Conservation (phyloP, 1,140 invertebrate species). For the Trichonephila clavata region DNA sequence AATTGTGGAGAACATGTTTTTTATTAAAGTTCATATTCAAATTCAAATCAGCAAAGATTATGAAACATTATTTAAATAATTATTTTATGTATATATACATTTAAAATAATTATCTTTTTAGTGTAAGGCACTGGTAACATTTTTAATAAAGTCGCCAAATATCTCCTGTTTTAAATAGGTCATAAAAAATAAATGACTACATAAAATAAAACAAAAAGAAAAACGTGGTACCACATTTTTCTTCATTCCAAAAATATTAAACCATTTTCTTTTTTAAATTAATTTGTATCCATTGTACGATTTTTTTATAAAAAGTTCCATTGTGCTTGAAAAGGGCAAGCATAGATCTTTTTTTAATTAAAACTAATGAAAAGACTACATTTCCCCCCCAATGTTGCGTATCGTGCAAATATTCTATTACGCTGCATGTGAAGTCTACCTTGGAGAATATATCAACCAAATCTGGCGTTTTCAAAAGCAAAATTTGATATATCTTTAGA, state of each 20-base stretch:
- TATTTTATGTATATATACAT: too few species aligned
- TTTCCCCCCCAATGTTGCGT: background rate
- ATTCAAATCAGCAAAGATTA: too few species aligned
- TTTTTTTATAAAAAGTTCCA: background rate
- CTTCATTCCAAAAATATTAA: background rate
- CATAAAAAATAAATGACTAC: too few species aligned
- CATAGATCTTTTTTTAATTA: slow-evolving; percentile 8
- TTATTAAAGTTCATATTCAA: too few species aligned
- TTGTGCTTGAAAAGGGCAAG: background rate
- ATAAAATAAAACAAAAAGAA: background rate
- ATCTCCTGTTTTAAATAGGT: background rate
- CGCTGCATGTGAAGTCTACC: background rate
- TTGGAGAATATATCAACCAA: background rate
- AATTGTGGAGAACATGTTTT: too few species aligned
- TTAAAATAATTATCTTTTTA: too few species aligned
- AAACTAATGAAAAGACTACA: slow-evolving; percentile 3
- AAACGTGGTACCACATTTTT: background rate
- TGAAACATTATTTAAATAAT: too few species aligned
- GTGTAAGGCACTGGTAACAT: too few species aligned
- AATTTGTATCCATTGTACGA: background rate
- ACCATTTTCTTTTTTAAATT: background rate
- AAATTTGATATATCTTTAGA: background rate
- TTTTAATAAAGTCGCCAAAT: too few species aligned
- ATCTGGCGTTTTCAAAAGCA: background rate
- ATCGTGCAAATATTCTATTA: background rate